Evolutionary conservation across 2,888 invertebrate species (phyloP), one percentile per base, ranked within the genome.

Genomic region (Masnerella sp.): DNA sequence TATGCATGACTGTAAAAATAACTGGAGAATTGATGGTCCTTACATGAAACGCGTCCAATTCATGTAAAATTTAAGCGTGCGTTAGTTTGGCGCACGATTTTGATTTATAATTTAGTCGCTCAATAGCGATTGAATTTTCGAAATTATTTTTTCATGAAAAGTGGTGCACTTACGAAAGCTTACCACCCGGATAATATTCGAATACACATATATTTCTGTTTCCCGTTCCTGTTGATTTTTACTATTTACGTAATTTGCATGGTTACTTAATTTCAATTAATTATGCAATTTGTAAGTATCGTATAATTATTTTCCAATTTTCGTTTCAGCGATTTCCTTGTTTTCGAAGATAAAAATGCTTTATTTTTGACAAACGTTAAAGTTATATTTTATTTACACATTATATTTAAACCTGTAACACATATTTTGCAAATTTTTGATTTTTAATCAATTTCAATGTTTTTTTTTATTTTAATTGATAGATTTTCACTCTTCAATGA

Each of bases 1-100:
- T 42, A 56, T 56, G 56, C 32, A 56, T 32, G 56, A 56, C 40
- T 56, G 42, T 56, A 56, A 56, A 56, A 56, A 56, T 54, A 56
- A 30, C 56, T 20, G 20, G 30, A 42, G 30, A 56, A 56, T 42
- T 42, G 11, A 56, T 11, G 42, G 42, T 42, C 42, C 56, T 17
- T 56, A 56, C 56, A 42, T 56, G 32, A 56, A 42, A 42, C 17
- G 42, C 32, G 30, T 42, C 11, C 18, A 42, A 42, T 56, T 42
- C 56, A 42, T 56, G 32, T 42, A 42, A 42, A 40, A 56, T 52
- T 36, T 15, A 52, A 8, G 38, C 7, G 52, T 25, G 14, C 25
- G 38, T 18, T 36, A 15, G 34, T 5, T 18, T 38, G 14, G 20
- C 22, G 25, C 38, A 14, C 12, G 38, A 22, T 52, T 52, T 52